Base-by-base conservation (phyloP, 2,888 invertebrate species). In the Drosophila formosana region DNA sequence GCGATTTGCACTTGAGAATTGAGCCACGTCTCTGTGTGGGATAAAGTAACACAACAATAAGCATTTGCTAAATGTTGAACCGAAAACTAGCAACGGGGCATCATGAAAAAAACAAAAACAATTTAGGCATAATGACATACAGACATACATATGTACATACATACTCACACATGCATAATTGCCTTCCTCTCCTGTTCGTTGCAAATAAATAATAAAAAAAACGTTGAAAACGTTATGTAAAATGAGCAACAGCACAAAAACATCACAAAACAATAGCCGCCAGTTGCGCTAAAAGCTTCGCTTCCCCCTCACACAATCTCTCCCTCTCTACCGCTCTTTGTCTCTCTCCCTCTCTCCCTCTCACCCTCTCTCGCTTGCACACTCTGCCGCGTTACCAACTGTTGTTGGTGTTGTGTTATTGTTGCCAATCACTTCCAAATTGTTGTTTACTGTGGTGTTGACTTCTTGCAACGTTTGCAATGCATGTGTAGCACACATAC, bases 1-100 rank as follows among this genome's bases (percentile, higher is more conserved):
- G 37, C 62, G 51, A 79, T 78, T 82, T 78, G 72, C 81, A 75
- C 85, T 82, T 82, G 72, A 72, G 65, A 63, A 75, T 7, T 75
- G 57, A 65, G 75, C 72, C 73, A 72, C 67, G 66, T 60, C 43
- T 49, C 45, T 34, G n/a, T 49, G 43, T 45, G 52, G 51, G 7
- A 58, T 53, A 56, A 68, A 55, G 56, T 43, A 62, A 47, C 30
- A 67, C 39, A 55, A 46, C 46, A 60, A 60, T 43, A 47, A 39
- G 49, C 43, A 60, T 62, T 66, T 75, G 62, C 51, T 63, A 66
- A 47, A 47, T 64, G 58, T 26, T 72, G 46, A 55, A 47, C 18
- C 32, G 49, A 62, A 73, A 68, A 60, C 50, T 65, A 61, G 60
- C 50, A 69, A 64, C 52, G 57, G 52, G 18, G 18, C 18, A 18